phyloP scores from a whole-genome alignment of 2,113 vertebrate species.

The Lophura nycthemera region DNA sequence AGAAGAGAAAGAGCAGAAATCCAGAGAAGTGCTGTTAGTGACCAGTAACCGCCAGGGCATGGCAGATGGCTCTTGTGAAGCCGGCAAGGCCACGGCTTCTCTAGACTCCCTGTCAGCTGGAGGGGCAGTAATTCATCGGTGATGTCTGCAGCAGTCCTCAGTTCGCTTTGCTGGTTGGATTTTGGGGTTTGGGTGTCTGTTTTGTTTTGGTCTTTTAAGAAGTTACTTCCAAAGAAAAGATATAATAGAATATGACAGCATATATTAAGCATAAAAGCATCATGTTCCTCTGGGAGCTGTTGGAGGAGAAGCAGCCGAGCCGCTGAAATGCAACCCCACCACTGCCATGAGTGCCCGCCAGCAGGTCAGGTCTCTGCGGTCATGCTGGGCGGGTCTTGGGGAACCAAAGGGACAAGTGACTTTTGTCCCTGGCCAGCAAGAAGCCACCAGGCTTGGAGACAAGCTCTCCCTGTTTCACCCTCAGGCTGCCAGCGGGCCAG shows the following conservation, averaged over 20 bases:
- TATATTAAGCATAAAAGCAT: slow-evolving; percentile 29
- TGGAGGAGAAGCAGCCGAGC: neutral
- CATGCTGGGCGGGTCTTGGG: neutral
- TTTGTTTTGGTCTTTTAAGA: slow-evolving; percentile 48
- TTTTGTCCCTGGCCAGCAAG: neutral
- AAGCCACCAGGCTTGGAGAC: neutral
- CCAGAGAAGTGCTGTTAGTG: neutral
- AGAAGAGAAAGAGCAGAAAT: slow-evolving; percentile 25
- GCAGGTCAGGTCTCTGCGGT: slow-evolving; percentile 26
- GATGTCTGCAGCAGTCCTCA: neutral
- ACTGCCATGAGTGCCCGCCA: neutral
- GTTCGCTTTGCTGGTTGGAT: slow-evolving; percentile 12
- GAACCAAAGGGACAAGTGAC: slow-evolving; percentile 6
- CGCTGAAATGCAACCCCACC: slow-evolving; percentile 23
- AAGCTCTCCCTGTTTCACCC: neutral
- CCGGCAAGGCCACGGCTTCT: slow-evolving; percentile 1
- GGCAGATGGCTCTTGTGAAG: neutral
- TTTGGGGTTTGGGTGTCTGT: slow-evolving; percentile 29
- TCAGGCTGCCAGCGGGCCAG: neutral
- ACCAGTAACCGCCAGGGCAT: slow-evolving; percentile 30
- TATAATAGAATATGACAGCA: slow-evolving; percentile 52
- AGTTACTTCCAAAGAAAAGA: slow-evolving; percentile 49
- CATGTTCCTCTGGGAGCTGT: slow-evolving; percentile 36
- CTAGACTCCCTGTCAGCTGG: neutral
- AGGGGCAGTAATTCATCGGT: slow-evolving; percentile 4